phyloP scores from a whole-genome alignment of 2,113 vertebrate species.

The Cisticola juncidis region DNA sequence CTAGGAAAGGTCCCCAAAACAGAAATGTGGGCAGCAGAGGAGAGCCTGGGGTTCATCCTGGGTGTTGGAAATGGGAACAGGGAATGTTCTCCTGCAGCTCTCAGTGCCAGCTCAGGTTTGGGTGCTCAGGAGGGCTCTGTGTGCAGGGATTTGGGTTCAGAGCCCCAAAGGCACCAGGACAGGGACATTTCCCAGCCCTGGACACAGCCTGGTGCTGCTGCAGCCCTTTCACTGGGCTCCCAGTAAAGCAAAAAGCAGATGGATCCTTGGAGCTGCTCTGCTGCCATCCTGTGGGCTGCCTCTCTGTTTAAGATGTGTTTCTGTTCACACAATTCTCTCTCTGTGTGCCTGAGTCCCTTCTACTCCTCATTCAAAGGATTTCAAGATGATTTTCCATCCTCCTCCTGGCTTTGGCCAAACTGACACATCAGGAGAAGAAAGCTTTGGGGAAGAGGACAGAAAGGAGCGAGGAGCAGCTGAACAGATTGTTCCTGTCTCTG shows the following conservation, averaged over 20 bases:
- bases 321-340: not conserved
- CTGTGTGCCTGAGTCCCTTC: not conserved
- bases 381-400: not conserved
- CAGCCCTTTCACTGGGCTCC: not conserved
- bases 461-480: not conserved
- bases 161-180: not conserved
- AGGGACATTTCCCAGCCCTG: not conserved
- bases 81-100: not conserved
- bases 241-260: not conserved
- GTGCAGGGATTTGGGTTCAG: not conserved
- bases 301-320: not conserved
- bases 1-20: not conserved
- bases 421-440: not conserved
- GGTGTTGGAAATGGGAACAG: not conserved
- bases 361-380: not conserved
- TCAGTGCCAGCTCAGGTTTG: not conserved
- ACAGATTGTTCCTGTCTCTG: not conserved
- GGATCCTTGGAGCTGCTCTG: constrained; percentile 10
- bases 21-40: not conserved
- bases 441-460: not conserved
- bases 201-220: not conserved
- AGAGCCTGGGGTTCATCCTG: not conserved
- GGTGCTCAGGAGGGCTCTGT: not conserved
- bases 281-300: constrained; percentile 64
- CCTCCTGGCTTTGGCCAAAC: not conserved